Percentiles rank a stretch among this genome's conserved stretches.
phyloP scores from a whole-genome alignment of 2,888 invertebrate species.

The Drosophila gaucha region DNA sequence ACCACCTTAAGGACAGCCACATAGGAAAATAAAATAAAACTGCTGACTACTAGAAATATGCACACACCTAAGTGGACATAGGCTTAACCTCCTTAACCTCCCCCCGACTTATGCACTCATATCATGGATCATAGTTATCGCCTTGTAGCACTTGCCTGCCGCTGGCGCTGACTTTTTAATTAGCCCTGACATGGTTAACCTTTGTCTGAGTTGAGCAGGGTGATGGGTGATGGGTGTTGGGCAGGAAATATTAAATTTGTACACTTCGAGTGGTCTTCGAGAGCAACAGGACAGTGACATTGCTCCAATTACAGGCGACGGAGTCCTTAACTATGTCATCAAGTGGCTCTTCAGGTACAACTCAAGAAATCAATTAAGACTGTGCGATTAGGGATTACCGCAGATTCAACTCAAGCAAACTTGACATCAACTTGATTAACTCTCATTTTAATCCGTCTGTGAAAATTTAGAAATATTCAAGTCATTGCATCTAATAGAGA shows the following conservation, averaged over 20 bases:
- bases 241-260: constrained; percentile 33
- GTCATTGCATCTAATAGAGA: too few species aligned
- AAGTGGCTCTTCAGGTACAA: constrained; percentile 14
- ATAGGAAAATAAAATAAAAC: constrained; percentile 9
- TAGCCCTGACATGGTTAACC: constrained; percentile 40
- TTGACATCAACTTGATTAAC: constrained; percentile 3
- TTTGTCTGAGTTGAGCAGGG: neutral
- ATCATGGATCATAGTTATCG: constrained; percentile 20
- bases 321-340: constrained; percentile 13
- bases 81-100: neutral
- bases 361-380: neutral
- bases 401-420: neutral
- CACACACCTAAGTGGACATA: constrained; percentile 37
- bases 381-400: too few species aligned
- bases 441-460: too few species aligned
- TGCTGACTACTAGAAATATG: constrained; percentile 52
- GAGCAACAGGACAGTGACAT: constrained; percentile 47
- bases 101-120: neutral
- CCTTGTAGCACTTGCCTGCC: constrained; percentile 43
- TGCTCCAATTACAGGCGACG: constrained; percentile 20
- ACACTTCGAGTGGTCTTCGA: constrained; percentile 29
- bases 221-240: neutral
- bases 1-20: constrained; percentile 34
- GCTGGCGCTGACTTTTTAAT: constrained; percentile 43
- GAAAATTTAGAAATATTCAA: too few species aligned